These are phyloP conservation scores for Temnothorax curvispinosus DNA, from an alignment of 1,140 invertebrate species.

Conservation along the genomic window DNA sequence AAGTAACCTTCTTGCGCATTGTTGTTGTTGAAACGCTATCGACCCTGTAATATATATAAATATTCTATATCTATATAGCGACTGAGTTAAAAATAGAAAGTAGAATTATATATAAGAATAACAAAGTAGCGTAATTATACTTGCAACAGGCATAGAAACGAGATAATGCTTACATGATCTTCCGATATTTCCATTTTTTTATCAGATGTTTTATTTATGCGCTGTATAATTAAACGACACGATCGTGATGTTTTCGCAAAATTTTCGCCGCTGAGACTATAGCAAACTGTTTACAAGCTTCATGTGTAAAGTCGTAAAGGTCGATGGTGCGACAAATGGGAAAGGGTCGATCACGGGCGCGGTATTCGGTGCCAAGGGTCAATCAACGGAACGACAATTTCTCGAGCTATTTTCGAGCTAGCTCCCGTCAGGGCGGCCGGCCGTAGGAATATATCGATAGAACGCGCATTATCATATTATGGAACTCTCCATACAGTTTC, in stretches of 20 bases:
- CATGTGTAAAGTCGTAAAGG: constrained; percentile 29
- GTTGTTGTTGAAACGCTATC: constrained; percentile 34
- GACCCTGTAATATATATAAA: constrained; percentile 1
- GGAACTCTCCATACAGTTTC: constrained; percentile 80
- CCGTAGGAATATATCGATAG: constrained; percentile 77
- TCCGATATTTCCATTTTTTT: not conserved
- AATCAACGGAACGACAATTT: constrained; percentile 75
- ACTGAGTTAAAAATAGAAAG: constrained; percentile 7
- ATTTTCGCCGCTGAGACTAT: not conserved
- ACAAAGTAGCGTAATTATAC: not conserved
- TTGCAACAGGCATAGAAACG: not conserved
- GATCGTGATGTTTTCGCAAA: not conserved
- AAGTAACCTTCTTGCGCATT: constrained; percentile 41
- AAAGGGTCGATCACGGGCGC: constrained; percentile 21
- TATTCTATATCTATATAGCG: not conserved
- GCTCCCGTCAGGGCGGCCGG: constrained; percentile 60
- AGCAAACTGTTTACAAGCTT: constrained; percentile 10
- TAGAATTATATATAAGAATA: not conserved
- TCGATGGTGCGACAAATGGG: constrained; percentile 52
- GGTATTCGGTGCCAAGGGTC: constrained; percentile 60
- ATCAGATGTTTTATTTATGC: not conserved
- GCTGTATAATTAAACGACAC: not conserved
- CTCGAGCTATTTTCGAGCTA: constrained; percentile 70
- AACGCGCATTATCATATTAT: constrained; percentile 79
- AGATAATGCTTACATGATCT: not conserved